Base-by-base conservation (phyloP, 2,113 vertebrate genomes). In the Gobiocypris rarus region DNA sequence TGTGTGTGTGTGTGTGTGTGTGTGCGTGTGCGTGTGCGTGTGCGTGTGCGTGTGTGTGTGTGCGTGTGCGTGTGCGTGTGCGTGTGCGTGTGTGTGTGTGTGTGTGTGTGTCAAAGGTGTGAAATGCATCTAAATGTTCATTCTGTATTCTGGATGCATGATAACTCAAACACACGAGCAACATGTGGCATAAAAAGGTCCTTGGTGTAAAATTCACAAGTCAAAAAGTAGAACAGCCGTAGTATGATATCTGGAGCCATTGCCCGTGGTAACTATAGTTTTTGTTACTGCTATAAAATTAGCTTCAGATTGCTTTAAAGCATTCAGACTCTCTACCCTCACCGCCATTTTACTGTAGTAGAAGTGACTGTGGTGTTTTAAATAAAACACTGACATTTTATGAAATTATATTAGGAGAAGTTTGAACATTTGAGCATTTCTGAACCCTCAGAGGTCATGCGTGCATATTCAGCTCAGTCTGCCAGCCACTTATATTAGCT, bases 71-170 rank as follows among this genome's bases (percentile, higher is more conserved):
- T 48, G 45, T 48, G 45, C 13, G 11, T 48, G 45, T 77, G 24
- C 61, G 74, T 82, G 61, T 81, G 50, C 61, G 50, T 73, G 86
- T 77, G 86, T 82, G 83, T 86, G 73, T 63, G 45, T 4, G 79
- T 84, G 70, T 61, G 0, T 52, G 71, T 22, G 85, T 24, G 74
- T 67, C 8, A 83, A 79, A 78, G 52, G 56, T 85, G 86, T 89
- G 63, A 86, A 7, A 86, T 89, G 84, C 41, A 50, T 85, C 84
- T 26, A 80, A 85, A 74, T 75, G 76, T 86, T 58, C 70, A 84
- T n/a, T n/a, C 71, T 84, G 83, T 70, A 31, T 65, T 24, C 19
- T 77, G 15, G 17, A 82, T 43, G 73, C 28, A 41, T 52, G 67
- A 41, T 19, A 71, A 10, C 50, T 81, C 10, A 9, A 34, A 58